Base-by-base conservation (phyloP, 2,888 invertebrate species). In the Synanthedon myopaeformis region DNA sequence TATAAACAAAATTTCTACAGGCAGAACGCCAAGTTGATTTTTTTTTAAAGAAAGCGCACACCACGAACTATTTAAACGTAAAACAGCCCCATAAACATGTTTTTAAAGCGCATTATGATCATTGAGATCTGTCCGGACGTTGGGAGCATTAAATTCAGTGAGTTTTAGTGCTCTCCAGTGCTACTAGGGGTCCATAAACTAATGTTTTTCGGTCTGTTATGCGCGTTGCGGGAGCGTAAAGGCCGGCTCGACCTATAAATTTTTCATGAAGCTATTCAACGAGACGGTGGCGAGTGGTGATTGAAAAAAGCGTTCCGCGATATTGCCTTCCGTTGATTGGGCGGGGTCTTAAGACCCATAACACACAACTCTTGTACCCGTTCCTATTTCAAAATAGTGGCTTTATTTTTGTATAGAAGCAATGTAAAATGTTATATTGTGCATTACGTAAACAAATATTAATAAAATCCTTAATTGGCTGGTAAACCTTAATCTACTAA, bases 221-320 rank as follows among this genome's bases (percentile, higher is more conserved):
- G 72, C 72, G 76, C 72, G 76, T 74, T 69, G 69, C 63, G 78
- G 74, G 74, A 70, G 66, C 69, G 54, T 57, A 61, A 63, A 66
- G 59, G 56, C 61, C 59, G 67, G 65, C 51, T 51, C 61, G 59
- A 55, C 64, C 67, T 70, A 85, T 85, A 84, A 74, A 85, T 85
- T 79, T 85, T 84, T 85, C 85, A 85, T 85, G 85, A 84, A 77
- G 64, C 77, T 72, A 69, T 68, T 69, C 64, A 59, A 62, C 61
- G 66, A 70, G 65, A 63, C 61, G 61, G 69, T 51, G 51, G 70
- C 65, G 68, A 68, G 72, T 72, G 76, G 73, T 74, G 80, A 85
- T 85, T 84, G 84, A 84, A 82, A 79, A 80, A 76, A 74, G 67
- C 70, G 73, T 67, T 74, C 67, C 67, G 67, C 74, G 63, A 74